Base-by-base conservation (phyloP, 2,797 vertebrate species). In the Mormyrops attenuatus region DNA sequence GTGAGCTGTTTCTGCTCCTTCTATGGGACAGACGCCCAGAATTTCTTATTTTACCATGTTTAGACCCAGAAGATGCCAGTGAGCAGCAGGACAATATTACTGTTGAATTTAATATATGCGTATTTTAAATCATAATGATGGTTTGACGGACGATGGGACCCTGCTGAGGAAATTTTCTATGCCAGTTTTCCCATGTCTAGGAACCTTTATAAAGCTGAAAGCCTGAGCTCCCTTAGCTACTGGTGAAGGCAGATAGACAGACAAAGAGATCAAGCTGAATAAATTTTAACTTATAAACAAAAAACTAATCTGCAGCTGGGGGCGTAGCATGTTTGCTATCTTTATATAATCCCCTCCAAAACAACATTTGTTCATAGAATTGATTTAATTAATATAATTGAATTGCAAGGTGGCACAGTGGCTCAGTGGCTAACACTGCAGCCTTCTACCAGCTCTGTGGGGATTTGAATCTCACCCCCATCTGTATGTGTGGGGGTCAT, bases 1-100 rank as follows among this genome's bases (percentile, higher is more conserved):
- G 94, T 26, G 17, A 60, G 34, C 30, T 57, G 38, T n/a, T 57
- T 87, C 50, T 87, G 85, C 91, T 93, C 50, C 34, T n/a, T 34
- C 55, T 9, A 49, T 53, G 53, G 17, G 93, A 92, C 92, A 92
- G 91, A 92, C 1, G 38, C 17, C 1, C 88, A 90, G 73, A 90
- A 5, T 82, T 89, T 91, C 60, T 22, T n/a, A 55, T 55, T 55
- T 87, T 26, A 49, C 22, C 50, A 53, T 87, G 94, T 94, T 89
- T 89, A 47, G 90, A 90, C 91, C 91, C 90, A 91, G 90, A 94
- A 94, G 90, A 86, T 7, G 5, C 53, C 34, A 57, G 85, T 20
- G 49, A 49, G 60, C 41, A 49, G 63, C 20, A 34, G 47, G 15
- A 77, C 63, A 53, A 49, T 80, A 17, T 77, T 77, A 52, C 6